A percentile compares a stretch with the other conserved stretches of the same genome.
These are phyloP conservation scores for Pseudopleuronectes americanus DNA, from an alignment of 2,797 vertebrate species.

Conservation along the genomic window DNA sequence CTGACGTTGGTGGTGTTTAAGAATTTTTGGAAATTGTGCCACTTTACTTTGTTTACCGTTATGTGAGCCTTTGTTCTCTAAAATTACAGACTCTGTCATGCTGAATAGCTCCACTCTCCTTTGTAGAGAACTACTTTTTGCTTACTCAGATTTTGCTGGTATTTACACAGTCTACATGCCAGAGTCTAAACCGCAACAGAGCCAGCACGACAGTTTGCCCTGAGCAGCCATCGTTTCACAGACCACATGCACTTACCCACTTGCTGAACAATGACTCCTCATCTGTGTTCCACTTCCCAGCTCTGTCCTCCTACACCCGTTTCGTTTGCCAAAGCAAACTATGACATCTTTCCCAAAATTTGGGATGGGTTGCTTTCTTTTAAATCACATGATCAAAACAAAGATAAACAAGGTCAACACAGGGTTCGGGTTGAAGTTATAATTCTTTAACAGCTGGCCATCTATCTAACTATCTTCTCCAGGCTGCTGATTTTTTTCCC, in stretches of 20 bases:
- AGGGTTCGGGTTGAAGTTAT: too few species aligned
- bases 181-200: constrained; percentile 37
- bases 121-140: constrained; percentile 13
- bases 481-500: constrained; percentile 25
- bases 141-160: constrained; percentile 11
- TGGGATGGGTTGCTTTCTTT: neutral
- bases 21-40: too few species aligned
- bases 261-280: constrained; percentile 12
- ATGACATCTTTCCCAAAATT: constrained; percentile 3
- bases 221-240: neutral
- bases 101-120: constrained; percentile 18
- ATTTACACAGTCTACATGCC: constrained; percentile 1
- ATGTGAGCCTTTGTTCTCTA: constrained; percentile 1
- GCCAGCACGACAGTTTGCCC: constrained; percentile 13
- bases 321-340: constrained; percentile 1
- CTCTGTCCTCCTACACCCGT: neutral
- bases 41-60: neutral
- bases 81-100: neutral
- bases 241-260: constrained; percentile 19
- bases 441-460: too few species aligned
- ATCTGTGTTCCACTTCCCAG: neutral
- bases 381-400: constrained; percentile 17
- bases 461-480: constrained; percentile 9
- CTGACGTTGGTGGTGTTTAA: neutral
- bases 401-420: neutral